Percentiles rank a stretch among this genome's conserved stretches.
Conservation (phyloP, 2,797 vertebrate species). For the Enteromius treurensis region DNA sequence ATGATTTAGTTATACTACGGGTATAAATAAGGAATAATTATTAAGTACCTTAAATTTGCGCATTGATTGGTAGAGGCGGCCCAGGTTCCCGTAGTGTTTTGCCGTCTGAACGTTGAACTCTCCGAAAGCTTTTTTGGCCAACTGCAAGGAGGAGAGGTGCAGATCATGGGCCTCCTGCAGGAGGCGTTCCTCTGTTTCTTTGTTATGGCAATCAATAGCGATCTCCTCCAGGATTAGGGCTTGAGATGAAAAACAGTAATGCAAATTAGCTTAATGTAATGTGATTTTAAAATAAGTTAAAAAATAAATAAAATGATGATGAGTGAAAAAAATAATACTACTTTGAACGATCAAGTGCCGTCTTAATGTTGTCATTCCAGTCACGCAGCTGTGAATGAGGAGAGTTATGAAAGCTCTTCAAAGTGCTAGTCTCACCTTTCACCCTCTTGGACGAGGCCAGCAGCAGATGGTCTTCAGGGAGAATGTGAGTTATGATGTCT, state of each 20-base stretch:
- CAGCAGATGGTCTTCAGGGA: conserved; percentile 98
- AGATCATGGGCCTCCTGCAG: conserved; percentile 98
- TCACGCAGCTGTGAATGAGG: conserved; percentile 39
- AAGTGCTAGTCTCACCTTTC: conserved; percentile 84
- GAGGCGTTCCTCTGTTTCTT: conserved; percentile 96
- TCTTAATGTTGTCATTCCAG: conserved; percentile 1
- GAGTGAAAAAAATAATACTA: not conserved
- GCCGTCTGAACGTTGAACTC: conserved; percentile 99
- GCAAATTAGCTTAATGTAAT: not conserved
- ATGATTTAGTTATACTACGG: not conserved
- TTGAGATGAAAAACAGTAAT: conserved; percentile 59
- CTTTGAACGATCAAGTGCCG: not conserved
- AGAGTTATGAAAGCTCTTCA: conserved; percentile 20
- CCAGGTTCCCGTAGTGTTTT: conserved; percentile 98
- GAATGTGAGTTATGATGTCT: conserved; percentile 99
- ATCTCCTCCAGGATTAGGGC: conserved; percentile 98
- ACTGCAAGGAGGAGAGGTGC: conserved; percentile 94
- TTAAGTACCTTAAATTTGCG: conserved; percentile 94
- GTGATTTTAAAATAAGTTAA: not conserved
- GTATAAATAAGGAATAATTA: not conserved
- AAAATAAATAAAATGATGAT: not conserved
- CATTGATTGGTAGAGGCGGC: conserved; percentile 98
- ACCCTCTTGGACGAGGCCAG: conserved; percentile 98
- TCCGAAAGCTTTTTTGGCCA: conserved; percentile 98
- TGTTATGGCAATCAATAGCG: conserved; percentile 98